Conservation (phyloP, 2,888 invertebrate genomes). For the Sycophila texana region DNA sequence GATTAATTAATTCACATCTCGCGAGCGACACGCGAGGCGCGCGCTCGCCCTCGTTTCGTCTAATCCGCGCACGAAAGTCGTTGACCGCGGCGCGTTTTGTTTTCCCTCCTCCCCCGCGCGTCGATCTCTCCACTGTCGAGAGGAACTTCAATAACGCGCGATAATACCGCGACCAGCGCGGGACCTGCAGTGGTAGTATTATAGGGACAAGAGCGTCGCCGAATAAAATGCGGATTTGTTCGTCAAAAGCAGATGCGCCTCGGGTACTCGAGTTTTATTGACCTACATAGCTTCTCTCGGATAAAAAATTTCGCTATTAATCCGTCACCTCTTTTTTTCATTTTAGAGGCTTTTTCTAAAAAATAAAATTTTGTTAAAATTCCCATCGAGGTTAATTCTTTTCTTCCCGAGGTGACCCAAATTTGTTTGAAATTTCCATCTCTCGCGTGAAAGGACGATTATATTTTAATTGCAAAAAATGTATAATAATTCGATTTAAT, state of each 20-base stretch:
- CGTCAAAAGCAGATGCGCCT: slow-evolving; percentile 41
- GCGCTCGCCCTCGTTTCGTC: slow-evolving; percentile 13
- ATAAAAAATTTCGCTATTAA: neutral
- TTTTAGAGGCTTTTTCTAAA: neutral
- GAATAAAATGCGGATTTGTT: slow-evolving; percentile 30
- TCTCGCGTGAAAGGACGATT: no score
- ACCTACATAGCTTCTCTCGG: neutral
- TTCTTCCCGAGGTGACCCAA: no score
- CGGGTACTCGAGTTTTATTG: slow-evolving; percentile 24
- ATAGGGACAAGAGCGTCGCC: slow-evolving; percentile 4
- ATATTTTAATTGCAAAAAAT: no score
- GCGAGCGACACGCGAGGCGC: neutral
- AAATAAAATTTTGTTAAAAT: no score
- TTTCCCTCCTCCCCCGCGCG: neutral
- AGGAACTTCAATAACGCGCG: slow-evolving; percentile 40
- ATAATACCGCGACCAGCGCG: slow-evolving; percentile 14
- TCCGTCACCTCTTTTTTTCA: neutral
- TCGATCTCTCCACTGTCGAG: slow-evolving; percentile 4
- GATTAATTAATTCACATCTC: slow-evolving; percentile 45
- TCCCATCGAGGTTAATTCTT: no score
- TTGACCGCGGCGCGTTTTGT: slow-evolving; percentile 36
- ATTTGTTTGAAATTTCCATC: no score
- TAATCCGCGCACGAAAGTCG: slow-evolving; percentile 40
- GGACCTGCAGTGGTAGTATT: neutral
- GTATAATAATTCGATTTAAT: no score